Evolutionary conservation across 2,113 vertebrate species (phyloP).

Genomic region (Mugil cephalus): DNA sequence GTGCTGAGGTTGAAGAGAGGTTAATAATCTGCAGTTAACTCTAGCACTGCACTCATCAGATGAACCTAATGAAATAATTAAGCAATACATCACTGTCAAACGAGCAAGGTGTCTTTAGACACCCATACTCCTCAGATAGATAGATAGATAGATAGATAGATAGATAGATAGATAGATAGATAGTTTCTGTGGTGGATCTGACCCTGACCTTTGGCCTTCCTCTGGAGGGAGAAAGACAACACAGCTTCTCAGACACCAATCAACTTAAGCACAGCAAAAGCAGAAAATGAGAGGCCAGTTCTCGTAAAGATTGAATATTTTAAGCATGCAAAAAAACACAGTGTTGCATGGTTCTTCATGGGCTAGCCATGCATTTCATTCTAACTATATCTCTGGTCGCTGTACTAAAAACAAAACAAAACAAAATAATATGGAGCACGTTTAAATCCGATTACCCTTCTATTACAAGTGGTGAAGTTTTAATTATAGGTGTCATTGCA

Average conservation of each 20-base stretch:
- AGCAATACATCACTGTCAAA: constrained; percentile 64
- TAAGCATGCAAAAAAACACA: not conserved
- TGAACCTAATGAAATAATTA: constrained; percentile 61
- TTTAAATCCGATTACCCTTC: constrained; percentile 30
- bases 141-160: not conserved
- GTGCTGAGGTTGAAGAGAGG: constrained; percentile 16
- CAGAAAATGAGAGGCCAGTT: not conserved
- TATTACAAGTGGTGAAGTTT: constrained; percentile 26
- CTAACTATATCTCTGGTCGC: not conserved
- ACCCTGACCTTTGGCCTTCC: constrained; percentile 59
- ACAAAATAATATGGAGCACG: not conserved
- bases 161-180: constrained; percentile 4
- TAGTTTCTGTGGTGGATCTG: constrained; percentile 34
- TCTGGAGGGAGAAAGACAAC: constrained; percentile 22
- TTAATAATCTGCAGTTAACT: constrained; percentile 53
- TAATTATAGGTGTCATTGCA: constrained; percentile 51
- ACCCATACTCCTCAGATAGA: not conserved
- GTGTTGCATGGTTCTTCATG: not conserved
- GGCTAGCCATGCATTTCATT: not conserved
- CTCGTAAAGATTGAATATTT: not conserved
- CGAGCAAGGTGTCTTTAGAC: constrained; percentile 2
- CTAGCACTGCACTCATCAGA: constrained; percentile 33
- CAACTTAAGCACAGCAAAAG: constrained; percentile 1
- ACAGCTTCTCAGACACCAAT: constrained; percentile 34
- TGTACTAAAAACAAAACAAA: too few species aligned